Base-by-base conservation (phyloP, 2,888 invertebrate genomes). In the Tinea semifulvella region DNA sequence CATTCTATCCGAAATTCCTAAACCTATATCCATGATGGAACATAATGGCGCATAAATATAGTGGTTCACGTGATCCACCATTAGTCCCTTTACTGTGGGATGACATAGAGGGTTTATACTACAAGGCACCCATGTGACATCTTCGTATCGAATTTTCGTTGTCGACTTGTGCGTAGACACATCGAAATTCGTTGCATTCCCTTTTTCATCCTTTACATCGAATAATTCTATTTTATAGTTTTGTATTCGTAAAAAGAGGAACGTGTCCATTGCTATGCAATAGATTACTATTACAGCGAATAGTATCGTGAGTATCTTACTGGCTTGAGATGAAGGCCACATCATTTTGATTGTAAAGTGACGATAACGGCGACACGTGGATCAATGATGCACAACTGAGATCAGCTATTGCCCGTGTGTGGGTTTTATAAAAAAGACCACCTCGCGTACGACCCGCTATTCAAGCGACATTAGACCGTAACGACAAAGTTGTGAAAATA, bases 11-110 rank as follows among this genome's bases (percentile, higher is more conserved):
- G 88, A 89, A 53, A 91, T 85, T 1, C 84, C 83, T 16, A 89
- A 65, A 4, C 87, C 66, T 55, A 85, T 68, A 60, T 94, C 92
- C 22, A 91, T 73, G 16, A 91, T 68, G 3, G 88, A 85, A n/a
- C 91, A 90, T 36, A 91, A 63, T 0, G 94, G 94, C 1, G 89
- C 89, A 57, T 93, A 88, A 14, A 94, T 72, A 58, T 93, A 95
- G 57, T 92, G 91, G 61, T 93, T 94, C 3, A 90, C 85, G 50
- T 91, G 92, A 63, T 94, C 94, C 42, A 92, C 75, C 79, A 94
- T 85, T 45, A 94, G 65, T 1, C 89, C 89, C 69, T 95, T 95
- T 0, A 92, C 90, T 0, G 93, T 93, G 1, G 94, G 87, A 54
- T 89, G 86, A 60, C 92, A 92, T 11, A 91, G 61, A 0, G 92